phyloP scores from a whole-genome alignment of 2,113 vertebrate species.

The Phalacrocorax pelagicus region DNA sequence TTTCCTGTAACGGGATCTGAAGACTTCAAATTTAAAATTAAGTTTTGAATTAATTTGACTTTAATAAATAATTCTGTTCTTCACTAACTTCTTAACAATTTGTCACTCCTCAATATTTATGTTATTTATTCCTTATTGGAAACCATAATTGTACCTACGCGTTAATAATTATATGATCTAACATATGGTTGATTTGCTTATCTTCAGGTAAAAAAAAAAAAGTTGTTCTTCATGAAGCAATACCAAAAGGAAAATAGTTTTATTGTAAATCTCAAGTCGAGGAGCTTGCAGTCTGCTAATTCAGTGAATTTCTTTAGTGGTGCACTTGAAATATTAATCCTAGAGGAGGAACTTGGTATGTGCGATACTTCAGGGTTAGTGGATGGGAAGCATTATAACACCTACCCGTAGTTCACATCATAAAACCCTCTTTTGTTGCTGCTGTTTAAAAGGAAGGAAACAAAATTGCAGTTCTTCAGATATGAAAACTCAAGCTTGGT shows the following conservation, averaged over 20 bases:
- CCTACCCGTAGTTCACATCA: neutral
- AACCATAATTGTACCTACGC: slow-evolving; percentile 26
- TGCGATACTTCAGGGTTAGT: neutral
- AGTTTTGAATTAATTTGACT: slow-evolving; percentile 39
- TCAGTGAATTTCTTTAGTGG: neutral
- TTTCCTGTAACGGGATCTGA: neutral
- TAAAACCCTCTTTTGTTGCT: neutral
- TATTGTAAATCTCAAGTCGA: neutral
- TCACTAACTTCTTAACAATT: slow-evolving; percentile 20
- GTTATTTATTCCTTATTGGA: slow-evolving; percentile 9
- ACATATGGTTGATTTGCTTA: neutral
- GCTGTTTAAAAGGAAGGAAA: slow-evolving; percentile 4
- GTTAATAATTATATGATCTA: neutral
- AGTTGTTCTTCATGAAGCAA: neutral
- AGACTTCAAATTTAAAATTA: slow-evolving; percentile 54
- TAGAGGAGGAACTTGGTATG: neutral
- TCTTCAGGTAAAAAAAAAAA: neutral
- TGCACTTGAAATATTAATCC: neutral
- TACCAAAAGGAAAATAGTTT: neutral
- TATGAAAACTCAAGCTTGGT: neutral
- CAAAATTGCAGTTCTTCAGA: neutral
- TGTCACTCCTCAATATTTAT: slow-evolving; percentile 53
- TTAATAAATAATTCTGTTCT: slow-evolving; percentile 9
- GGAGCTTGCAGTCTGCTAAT: neutral
- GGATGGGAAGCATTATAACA: neutral